phyloP scores from a whole-genome alignment of 2,113 vertebrate genomes.

The Colaptes auratus region DNA sequence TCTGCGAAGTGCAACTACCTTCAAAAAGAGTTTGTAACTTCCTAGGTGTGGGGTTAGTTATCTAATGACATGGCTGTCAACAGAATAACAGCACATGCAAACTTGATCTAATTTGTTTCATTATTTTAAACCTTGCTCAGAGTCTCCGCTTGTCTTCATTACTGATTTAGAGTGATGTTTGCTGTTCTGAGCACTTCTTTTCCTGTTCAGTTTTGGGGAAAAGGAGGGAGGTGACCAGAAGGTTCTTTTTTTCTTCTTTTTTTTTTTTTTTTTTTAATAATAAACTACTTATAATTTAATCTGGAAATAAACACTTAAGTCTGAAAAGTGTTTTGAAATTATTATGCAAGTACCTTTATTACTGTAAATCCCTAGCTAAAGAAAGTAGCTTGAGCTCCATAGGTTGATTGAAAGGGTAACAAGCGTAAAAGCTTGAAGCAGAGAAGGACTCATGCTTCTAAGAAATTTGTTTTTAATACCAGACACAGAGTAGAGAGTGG shows the following conservation, averaged over 20 bases:
- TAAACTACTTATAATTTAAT: background rate
- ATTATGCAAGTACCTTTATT: background rate
- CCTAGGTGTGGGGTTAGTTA: background rate
- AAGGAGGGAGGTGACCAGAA: background rate
- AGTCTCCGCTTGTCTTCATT: background rate
- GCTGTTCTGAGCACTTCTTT: background rate
- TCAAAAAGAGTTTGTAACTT: background rate
- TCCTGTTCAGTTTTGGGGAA: background rate
- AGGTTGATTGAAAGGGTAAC: background rate
- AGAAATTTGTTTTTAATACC: background rate
- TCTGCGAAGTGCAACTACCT: background rate
- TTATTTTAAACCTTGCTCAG: background rate
- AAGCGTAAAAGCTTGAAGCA: background rate
- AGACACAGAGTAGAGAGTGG: background rate
- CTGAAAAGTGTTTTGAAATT: background rate
- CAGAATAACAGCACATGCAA: background rate
- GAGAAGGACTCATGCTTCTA: background rate
- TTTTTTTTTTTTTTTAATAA: background rate
- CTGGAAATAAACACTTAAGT: rapidly evolving
- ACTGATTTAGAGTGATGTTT: background rate
- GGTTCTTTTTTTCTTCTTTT: too few species aligned
- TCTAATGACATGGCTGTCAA: background rate
- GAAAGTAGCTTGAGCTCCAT: background rate
- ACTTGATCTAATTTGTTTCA: background rate
- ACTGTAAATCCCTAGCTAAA: background rate